These are phyloP conservation scores for Amblyopsis rosae DNA, from an alignment of 2,113 vertebrate genomes.

Conservation along the genomic window DNA sequence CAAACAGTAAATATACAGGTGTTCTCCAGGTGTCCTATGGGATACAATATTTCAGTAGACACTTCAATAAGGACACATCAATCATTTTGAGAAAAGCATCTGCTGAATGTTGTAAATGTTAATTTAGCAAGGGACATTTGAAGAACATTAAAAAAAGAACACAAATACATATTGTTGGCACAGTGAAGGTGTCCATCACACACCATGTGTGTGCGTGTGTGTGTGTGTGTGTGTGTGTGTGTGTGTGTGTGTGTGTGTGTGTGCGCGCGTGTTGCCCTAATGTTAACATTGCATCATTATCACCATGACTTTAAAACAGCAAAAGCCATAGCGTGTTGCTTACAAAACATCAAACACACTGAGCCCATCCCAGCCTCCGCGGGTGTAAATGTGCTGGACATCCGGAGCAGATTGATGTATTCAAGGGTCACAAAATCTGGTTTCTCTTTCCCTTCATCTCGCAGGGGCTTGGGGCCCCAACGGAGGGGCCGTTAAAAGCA, in stretches of 20 bases:
- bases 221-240: constrained; percentile 16
- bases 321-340: constrained; percentile 35
- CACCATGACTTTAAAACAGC: constrained; percentile 45
- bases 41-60: too few species aligned
- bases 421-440: constrained; percentile 58
- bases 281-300: constrained; percentile 54
- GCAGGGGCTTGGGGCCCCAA: constrained; percentile 45
- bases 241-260: constrained; percentile 25
- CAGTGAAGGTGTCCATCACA: constrained; percentile 41
- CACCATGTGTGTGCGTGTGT: constrained; percentile 16
- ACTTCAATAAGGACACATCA: too few species aligned
- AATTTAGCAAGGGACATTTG: constrained; percentile 25
- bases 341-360: constrained; percentile 41
- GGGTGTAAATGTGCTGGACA: constrained; percentile 36
- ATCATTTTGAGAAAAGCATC: not conserved
- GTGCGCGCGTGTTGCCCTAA: constrained; percentile 26
- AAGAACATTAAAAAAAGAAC: constrained; percentile 15
- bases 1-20: too few species aligned
- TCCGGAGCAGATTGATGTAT: constrained; percentile 55
- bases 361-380: constrained; percentile 27
- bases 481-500: constrained; percentile 52
- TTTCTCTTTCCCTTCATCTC: constrained; percentile 64
- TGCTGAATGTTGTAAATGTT: not conserved
- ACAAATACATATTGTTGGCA: constrained; percentile 41
- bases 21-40: too few species aligned